Evolutionary conservation across 2,113 vertebrate species (phyloP).

Genomic region (Empidonax alnorum): DNA sequence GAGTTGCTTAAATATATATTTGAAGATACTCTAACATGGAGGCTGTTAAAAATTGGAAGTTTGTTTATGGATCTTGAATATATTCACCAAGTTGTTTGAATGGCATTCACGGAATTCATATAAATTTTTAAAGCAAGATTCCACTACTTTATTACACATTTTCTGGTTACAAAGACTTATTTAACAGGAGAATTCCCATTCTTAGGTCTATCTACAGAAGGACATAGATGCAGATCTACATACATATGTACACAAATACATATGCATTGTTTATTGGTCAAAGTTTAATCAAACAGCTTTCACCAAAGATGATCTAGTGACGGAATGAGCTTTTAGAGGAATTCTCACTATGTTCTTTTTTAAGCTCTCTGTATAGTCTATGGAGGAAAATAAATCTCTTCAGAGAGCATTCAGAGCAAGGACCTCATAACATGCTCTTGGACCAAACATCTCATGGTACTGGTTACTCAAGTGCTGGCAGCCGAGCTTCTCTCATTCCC

Average conservation of each 20-base stretch:
- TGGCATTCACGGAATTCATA: neutral
- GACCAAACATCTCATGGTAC: accelerated
- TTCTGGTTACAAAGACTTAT: neutral
- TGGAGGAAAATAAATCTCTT: neutral
- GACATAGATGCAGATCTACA: neutral
- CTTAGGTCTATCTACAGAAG: neutral
- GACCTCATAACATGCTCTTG: neutral
- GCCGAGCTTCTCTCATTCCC: neutral
- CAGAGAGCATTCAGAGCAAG: neutral
- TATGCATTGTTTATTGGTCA: neutral
- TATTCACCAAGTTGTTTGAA: neutral
- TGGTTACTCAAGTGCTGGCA: neutral
- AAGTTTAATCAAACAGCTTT: neutral
- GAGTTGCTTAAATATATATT: neutral
- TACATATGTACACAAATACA: neutral
- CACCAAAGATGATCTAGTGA: neutral
- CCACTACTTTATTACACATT: neutral
- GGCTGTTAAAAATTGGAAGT: neutral
- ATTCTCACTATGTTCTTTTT: neutral
- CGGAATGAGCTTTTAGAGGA: neutral
- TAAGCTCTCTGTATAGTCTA: neutral
- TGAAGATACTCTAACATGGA: neutral
- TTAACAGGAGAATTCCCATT: neutral
- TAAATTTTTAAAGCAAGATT: neutral
- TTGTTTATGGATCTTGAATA: neutral